Evolutionary conservation across 2,797 vertebrate species (phyloP), one percentile per base, ranked within the genome.

Genomic region (Chaenodraco wilsoni): DNA sequence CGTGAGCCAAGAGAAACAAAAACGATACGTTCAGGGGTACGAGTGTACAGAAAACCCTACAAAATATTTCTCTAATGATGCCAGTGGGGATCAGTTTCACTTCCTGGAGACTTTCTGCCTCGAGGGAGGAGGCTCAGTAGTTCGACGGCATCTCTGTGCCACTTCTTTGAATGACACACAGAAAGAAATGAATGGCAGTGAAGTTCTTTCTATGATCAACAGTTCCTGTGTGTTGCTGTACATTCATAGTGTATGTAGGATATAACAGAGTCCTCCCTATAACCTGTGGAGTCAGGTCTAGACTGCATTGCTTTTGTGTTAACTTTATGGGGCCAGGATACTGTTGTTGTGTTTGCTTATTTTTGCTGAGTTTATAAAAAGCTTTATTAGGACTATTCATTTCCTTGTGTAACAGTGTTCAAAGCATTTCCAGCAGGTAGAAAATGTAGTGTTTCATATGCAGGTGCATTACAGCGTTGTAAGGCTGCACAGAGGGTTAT

Each of bases 1-100:
- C 52, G 50, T 4, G 31, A 83, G 93, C 93, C 93, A 95, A 94
- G 86, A 92, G 89, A 92, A 95, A 94, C 90, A 93, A 93, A 93
- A 87, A 79, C 23, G 90, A 94, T 94, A 93, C 76, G 81, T 93
- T 86, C 82, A 77, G 88, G 88, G 88, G 80, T 91, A 89, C 80
- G 76, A 89, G 88, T 72, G 57, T 72, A 88, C 84, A 78, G 74
- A 72, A 83, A 84, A 90, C 83, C 88, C 86, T 86, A 72, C 80
- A 78, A 87, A 93, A 93, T 94, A 90, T 92, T 95, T 92, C 91
- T 87, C 83, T 90, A 93, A 92, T 91, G 90, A 91, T 93, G 89
- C 88, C 86, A 84, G 83, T 23, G 89, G 82, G 91, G 89, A 88
- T 90, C 79, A 41, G 72, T 90, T 94, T 90, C 88, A 88, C 89